Percentiles rank a stretch among this genome's conserved stretches.
Conservation (phyloP, 2,888 invertebrate genomes). For the Rotaria socialis region DNA sequence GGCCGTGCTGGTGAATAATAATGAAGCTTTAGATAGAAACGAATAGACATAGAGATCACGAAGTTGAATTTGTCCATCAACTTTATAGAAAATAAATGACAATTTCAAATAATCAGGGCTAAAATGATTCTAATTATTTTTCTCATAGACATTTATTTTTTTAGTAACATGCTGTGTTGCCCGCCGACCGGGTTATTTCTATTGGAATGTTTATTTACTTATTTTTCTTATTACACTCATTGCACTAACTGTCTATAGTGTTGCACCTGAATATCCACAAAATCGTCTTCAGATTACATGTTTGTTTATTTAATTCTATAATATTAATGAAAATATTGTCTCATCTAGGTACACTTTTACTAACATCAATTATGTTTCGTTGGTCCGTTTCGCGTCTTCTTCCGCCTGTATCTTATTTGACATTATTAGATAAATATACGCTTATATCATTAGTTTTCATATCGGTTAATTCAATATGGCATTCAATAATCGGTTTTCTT, state of each 20-base stretch:
- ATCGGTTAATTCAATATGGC: slow-evolving; percentile 6
- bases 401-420: slow-evolving; percentile 27
- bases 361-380: slow-evolving; percentile 1
- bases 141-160: no score
- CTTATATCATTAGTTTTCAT: slow-evolving; percentile 29
- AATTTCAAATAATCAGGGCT: no score
- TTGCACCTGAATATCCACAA: slow-evolving; percentile 10
- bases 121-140: no score
- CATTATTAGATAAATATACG: slow-evolving; percentile 35
- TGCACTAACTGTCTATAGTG: not conserved
- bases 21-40: no score
- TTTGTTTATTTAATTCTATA: not conserved
- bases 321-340: not conserved
- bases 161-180: slow-evolving; percentile 50
- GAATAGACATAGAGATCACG: no score
- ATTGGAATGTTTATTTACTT: slow-evolving; percentile 57
- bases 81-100: no score
- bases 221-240: slow-evolving; percentile 48
- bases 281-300: slow-evolving; percentile 9
- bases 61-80: no score
- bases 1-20: no score
- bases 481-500: slow-evolving; percentile 11
- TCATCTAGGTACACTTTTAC: slow-evolving; percentile 2
- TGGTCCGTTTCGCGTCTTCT: slow-evolving; percentile 28
- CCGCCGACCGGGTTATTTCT: slow-evolving; percentile 56